phyloP scores from a whole-genome alignment of 2,797 vertebrate species.

The Molossus molossus region DNA sequence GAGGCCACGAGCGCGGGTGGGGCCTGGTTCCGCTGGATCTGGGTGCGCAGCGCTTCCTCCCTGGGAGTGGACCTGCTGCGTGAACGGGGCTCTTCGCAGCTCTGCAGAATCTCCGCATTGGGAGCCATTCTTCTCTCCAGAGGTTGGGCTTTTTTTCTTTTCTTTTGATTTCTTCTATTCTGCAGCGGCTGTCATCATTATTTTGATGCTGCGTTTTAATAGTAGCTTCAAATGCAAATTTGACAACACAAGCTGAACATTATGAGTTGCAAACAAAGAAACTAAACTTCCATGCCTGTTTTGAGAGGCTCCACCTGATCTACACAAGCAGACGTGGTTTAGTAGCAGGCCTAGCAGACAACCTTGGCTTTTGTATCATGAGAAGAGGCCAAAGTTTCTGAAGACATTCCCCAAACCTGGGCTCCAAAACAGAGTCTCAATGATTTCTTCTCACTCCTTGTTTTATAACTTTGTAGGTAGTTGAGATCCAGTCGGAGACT shows the following conservation, averaged over 20 bases:
- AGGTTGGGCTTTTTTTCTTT: conserved; percentile 36
- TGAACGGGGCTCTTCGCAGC: conserved; percentile 59
- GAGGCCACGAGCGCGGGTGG: conserved; percentile 30
- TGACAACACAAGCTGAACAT: conserved; percentile 75
- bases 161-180: conserved; percentile 78
- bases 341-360: background rate
- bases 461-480: background rate
- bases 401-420: conserved; percentile 17
- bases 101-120: conserved; percentile 77
- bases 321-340: background rate
- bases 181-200: conserved; percentile 69
- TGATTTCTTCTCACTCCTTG: background rate
- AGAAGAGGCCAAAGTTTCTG: conserved; percentile 42
- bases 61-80: conserved; percentile 32
- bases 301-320: conserved; percentile 45
- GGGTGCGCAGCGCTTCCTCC: conserved; percentile 76
- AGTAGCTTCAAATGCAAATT: conserved; percentile 88
- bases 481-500: background rate
- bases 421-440: background rate
- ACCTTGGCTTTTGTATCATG: background rate
- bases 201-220: conserved; percentile 77
- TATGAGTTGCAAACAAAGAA: conserved; percentile 67
- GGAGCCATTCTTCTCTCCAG: conserved; percentile 80
- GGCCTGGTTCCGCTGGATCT: conserved; percentile 59
- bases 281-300: conserved; percentile 57